Evolutionary conservation across 2,113 vertebrate genomes (phyloP), one percentile per base, ranked within the genome.

Genomic region (Bubo scandiacus): DNA sequence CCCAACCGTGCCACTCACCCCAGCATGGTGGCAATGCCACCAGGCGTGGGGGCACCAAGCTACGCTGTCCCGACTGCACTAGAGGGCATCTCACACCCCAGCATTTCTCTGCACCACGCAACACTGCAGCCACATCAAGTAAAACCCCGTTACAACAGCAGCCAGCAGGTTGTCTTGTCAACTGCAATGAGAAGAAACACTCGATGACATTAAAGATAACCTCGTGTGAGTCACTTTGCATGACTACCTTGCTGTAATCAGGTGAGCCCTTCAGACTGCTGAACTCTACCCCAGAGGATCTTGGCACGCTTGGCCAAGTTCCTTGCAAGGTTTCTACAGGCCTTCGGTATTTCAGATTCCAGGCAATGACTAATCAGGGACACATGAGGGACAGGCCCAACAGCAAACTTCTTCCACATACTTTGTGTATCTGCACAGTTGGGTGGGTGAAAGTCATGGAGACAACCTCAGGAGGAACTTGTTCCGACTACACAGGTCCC

Each of bases 201-300:
- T 85, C 3, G 6, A 71, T 51, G 85, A 97, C 96, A 97, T 95
- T 94, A 72, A 95, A 98, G 93, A 88, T 90, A 84, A 97, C 62
- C 74, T 88, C 0, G 0, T 40, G 68, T 95, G 96, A 98, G 94
- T 98, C 97, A 97, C 84, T 67, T n/a, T 78, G 88, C 96, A 90
- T 27, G 84, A 93, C 36, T n/a, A 58, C 90, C 77, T 85, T 81
- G 65, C 38, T 79, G 85, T 62, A 89, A 97, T 92, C 57, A 67
- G 95, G 82, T 81, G 74, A 94, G 80, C 49, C 81, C 86, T 94
- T 90, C 74, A 91, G 66, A 58, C 65, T 75, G 38, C 66, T 95
- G 92, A 96, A 91, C 95, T 92, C 65, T 90, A 70, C 65, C 65
- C 92, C 86, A 82, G 73, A 81, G 77, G 62, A 90, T 80, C 22